Evolutionary conservation across 2,888 invertebrate genomes (phyloP).

Genomic region (Achlya flavicornis): DNA sequence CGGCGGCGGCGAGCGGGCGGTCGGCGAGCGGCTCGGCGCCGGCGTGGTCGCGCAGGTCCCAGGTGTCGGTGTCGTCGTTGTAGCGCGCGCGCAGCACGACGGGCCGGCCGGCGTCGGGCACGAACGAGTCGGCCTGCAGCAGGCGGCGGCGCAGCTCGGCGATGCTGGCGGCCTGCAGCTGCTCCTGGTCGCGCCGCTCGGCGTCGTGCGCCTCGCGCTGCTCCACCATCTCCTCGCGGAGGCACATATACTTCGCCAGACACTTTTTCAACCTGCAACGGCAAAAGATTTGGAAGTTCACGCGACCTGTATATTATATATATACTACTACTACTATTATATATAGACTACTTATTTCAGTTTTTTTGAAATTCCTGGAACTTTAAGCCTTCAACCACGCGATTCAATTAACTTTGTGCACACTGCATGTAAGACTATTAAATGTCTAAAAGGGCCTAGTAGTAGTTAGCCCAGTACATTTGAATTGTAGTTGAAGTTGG

Average conservation of each 20-base stretch:
- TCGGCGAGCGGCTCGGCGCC: constrained; percentile 63
- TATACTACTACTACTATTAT: too few species aligned
- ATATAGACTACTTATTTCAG: too few species aligned
- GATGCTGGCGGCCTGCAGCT: constrained; percentile 91
- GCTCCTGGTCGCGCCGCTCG: constrained; percentile 96
- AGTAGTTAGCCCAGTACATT: too few species aligned
- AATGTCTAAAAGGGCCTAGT: too few species aligned
- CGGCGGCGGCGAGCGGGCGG: constrained; percentile 86
- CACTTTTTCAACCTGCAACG: constrained; percentile 97
- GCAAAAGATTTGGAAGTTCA: too few species aligned
- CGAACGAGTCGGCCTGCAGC: constrained; percentile 94
- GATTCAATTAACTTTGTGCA: too few species aligned
- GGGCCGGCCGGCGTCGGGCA: constrained; percentile 84
- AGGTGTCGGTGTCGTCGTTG: constrained; percentile 66
- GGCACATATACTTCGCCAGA: constrained; percentile 89
- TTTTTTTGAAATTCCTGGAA: too few species aligned
- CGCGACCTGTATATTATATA: too few species aligned
- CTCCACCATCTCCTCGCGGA: constrained; percentile 79
- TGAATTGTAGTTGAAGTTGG: too few species aligned
- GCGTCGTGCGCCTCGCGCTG: constrained; percentile 92
- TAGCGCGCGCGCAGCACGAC: constrained; percentile 85
- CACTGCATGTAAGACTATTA: too few species aligned
- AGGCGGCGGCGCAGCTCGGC: constrained; percentile 95
- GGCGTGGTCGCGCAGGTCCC: constrained; percentile 58
- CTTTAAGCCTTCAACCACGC: too few species aligned